A percentile compares a stretch with the other conserved stretches of the same genome.
Conservation (phyloP, 2,113 vertebrate genomes). For the Sitta europaea region DNA sequence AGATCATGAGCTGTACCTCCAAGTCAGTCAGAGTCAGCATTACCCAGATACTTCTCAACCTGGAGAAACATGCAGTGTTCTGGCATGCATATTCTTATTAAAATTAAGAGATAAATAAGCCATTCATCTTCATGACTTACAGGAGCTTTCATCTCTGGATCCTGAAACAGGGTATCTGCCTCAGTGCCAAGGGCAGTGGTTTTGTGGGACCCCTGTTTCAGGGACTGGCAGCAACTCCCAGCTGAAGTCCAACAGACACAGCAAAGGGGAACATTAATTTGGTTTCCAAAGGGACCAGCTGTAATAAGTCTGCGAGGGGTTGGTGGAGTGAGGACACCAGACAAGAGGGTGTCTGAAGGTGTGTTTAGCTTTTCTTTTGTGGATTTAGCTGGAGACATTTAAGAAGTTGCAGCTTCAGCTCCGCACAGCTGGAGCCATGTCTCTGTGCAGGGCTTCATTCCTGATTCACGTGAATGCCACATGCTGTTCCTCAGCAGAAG, state of each 20-base stretch:
- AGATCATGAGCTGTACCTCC: not conserved
- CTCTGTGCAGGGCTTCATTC: not conserved
- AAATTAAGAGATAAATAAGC: not conserved
- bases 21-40: not conserved
- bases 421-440: not conserved
- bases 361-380: not conserved
- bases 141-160: not conserved
- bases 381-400: not conserved
- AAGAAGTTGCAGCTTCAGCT: not conserved
- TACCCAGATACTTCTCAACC: not conserved
- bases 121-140: not conserved
- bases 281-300: not conserved
- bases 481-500: not conserved
- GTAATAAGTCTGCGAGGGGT: not conserved
- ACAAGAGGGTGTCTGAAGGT: not conserved
- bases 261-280: not conserved
- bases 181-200: not conserved
- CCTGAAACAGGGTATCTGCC: not conserved
- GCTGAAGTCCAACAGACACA: not conserved
- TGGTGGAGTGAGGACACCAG: not conserved
- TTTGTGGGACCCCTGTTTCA: not conserved
- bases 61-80: not conserved
- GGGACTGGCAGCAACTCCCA: not conserved
- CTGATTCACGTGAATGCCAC: not conserved
- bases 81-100: not conserved